Base-by-base conservation (phyloP, 2,113 vertebrate species). In the Ictalurus punctatus region DNA sequence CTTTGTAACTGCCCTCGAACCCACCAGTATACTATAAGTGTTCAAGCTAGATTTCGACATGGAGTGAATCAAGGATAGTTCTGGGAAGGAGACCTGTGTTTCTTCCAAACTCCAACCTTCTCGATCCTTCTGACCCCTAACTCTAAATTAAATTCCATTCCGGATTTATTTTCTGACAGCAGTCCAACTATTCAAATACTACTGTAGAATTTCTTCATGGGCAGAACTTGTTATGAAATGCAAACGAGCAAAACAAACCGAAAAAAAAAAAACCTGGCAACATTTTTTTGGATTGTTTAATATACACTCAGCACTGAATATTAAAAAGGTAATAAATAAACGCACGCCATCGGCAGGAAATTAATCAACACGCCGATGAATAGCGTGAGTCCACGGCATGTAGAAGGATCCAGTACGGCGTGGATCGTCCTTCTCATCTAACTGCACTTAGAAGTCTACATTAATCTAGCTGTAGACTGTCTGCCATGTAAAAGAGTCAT, bases 381-480 rank as follows among this genome's bases (percentile, higher is more conserved):
- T 73, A 85, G 78, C 85, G 82, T 89, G 65, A 87, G 88, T 85
- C 89, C 80, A 65, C 63, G 63, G 85, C 19, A 54, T 76, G 80
- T 67, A 73, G 34, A 27, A 61, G 40, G 74, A 56, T 87, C 69
- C 58, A 27, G 37, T 25, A 52, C 54, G 40, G 13, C 30, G 27
- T 48, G 69, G 37, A 63, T 76, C n/a, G 44, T 84, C 58, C 65
- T 86, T 82, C 30, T 88, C 91, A 89, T 91, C 90, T 87, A n/a
- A 17, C 89, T 79, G 93, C 91, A 88, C 90, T 56, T 85, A 76
- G 88, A 88, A 90, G 90, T 90, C 90, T 90, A 90, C 92, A 94
- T 93, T 94, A 95, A 94, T 93, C 91, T 86, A 74, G 21, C 91
- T 91, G 90, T 90, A 85, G 91, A 93, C 93, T 92, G 93, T 90